These are phyloP conservation scores for Tuberolachnus salignus DNA, from an alignment of 2,888 invertebrate species.

Conservation along the genomic window DNA sequence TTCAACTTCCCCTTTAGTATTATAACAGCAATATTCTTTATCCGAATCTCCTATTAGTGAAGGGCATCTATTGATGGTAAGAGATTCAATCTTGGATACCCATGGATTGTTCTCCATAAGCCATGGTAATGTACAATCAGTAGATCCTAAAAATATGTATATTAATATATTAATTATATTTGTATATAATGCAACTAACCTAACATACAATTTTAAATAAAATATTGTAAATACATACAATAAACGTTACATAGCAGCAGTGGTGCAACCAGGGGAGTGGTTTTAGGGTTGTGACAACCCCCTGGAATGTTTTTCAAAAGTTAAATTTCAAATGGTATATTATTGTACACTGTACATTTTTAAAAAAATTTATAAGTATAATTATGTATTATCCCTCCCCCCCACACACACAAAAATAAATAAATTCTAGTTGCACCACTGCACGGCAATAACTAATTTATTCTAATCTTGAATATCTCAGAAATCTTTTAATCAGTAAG, in stretches of 20 bases:
- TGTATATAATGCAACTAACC: not conserved
- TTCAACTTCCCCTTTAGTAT: conserved; percentile 50
- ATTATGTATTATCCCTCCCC: no score
- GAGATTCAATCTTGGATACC: conserved; percentile 21
- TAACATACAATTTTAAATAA: not conserved
- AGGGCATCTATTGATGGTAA: conserved; percentile 60
- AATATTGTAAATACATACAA: not conserved
- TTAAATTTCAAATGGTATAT: no score
- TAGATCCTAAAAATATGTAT: conserved; percentile 30
- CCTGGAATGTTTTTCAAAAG: no score
- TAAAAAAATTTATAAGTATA: no score
- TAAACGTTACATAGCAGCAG: no score
- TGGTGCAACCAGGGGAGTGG: no score
- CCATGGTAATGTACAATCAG: conserved; percentile 52
- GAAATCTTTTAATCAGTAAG: not conserved
- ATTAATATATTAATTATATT: not conserved
- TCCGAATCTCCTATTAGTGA: conserved; percentile 57
- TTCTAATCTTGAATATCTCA: not conserved
- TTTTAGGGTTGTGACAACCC: no score
- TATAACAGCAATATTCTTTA: conserved; percentile 61
- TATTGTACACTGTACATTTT: no score
- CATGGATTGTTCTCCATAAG: conserved; percentile 36
- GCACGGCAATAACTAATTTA: no score
- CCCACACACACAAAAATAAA: no score
- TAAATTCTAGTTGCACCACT: no score